Evolutionary conservation across 2,113 vertebrate species (phyloP).

Genomic region (Coryphaenoides rupestris): DNA sequence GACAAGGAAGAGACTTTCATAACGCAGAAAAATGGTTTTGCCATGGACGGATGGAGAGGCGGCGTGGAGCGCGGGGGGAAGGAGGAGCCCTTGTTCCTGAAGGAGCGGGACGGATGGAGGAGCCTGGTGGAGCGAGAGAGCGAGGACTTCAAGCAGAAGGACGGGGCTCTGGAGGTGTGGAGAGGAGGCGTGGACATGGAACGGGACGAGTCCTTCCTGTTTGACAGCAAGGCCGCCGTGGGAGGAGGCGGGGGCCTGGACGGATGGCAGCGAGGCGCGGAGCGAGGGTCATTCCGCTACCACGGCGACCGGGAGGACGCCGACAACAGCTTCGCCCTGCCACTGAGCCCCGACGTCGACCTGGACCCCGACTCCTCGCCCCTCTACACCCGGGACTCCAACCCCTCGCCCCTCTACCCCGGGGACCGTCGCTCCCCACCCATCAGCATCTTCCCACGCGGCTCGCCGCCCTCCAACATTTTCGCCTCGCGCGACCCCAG

Average conservation of each 20-base stretch:
- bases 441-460: conserved; percentile 55
- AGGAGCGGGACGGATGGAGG: conserved; percentile 66
- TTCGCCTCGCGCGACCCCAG: conserved; percentile 51
- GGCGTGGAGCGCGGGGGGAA: conserved; percentile 57
- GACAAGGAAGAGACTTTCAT: conserved; percentile 65
- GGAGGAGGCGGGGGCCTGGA: conserved; percentile 45
- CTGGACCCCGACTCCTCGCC: conserved; percentile 79
- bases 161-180: conserved; percentile 63
- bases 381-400: conserved; percentile 82
- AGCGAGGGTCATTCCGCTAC: conserved; percentile 56
- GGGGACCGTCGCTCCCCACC: conserved; percentile 54
- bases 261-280: conserved; percentile 48
- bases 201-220: conserved; percentile 58
- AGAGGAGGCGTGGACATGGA: conserved; percentile 61
- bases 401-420: conserved; percentile 72
- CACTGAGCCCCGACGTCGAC: conserved; percentile 75
- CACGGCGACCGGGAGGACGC: conserved; percentile 82
- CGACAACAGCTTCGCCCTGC: conserved; percentile 78
- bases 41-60: conserved; percentile 54
- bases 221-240: conserved; percentile 54
- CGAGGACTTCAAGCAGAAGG: conserved; percentile 53
- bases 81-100: conserved; percentile 58
- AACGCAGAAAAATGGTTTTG: conserved; percentile 66
- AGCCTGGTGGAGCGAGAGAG: conserved; percentile 52
- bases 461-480: conserved; percentile 59